These are phyloP conservation scores for Arbacia lixula DNA, from an alignment of 53 echinoderm and acorn worm genomes.

Conservation along the genomic window DNA sequence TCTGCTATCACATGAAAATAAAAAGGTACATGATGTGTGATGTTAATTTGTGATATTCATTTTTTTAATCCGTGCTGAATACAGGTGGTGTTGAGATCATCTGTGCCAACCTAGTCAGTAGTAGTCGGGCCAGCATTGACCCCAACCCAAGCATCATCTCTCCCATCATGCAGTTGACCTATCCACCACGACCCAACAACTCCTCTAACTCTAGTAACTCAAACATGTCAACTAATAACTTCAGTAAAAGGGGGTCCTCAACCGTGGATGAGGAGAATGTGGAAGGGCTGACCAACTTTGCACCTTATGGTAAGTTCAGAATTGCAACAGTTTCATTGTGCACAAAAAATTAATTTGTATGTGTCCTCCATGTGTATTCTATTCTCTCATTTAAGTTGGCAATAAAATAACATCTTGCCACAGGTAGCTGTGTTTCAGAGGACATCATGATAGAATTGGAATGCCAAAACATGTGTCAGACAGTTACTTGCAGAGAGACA, in stretches of 20 bases:
- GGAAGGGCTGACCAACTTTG: constrained; percentile 94
- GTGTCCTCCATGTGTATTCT: too few species aligned
- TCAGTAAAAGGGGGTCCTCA: constrained; percentile 49
- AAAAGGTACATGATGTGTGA: neutral
- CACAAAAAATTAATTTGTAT: too few species aligned
- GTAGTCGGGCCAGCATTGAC: constrained; percentile 89
- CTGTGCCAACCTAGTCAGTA: constrained; percentile 88
- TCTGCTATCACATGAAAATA: too few species aligned
- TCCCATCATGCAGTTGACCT: constrained; percentile 80
- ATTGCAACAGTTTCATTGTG: too few species aligned
- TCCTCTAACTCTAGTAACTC: constrained; percentile 16
- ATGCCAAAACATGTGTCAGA: too few species aligned
- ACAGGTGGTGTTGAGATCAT: constrained; percentile 91
- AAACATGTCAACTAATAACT: constrained; percentile 45
- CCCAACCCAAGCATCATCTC: constrained; percentile 88
- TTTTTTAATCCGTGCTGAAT: too few species aligned
- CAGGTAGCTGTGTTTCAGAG: too few species aligned
- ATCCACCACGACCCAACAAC: constrained; percentile 10
- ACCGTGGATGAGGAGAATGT: constrained; percentile 77
- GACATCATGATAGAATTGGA: too few species aligned
- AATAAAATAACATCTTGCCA: too few species aligned
- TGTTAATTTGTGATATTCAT: too few species aligned
- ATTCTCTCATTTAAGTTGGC: too few species aligned
- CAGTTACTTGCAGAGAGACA: too few species aligned
- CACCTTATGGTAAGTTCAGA: constrained; percentile 91